These are phyloP conservation scores for Pseudopleuronectes americanus DNA, from an alignment of 2,797 vertebrate genomes.

Conservation along the genomic window DNA sequence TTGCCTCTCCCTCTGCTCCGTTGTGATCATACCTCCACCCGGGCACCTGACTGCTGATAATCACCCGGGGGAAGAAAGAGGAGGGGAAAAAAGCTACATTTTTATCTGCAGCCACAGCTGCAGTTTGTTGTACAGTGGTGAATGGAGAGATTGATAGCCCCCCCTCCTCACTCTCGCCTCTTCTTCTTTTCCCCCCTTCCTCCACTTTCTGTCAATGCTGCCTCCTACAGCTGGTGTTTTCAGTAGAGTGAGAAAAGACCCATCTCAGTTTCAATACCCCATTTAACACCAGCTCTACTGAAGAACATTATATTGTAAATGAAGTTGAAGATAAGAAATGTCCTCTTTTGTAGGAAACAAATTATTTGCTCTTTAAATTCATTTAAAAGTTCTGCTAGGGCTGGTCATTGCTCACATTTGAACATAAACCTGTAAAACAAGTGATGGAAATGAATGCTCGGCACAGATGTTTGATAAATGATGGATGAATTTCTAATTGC, in stretches of 20 bases:
- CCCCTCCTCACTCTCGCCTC: conserved; percentile 20
- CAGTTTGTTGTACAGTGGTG: conserved; percentile 79
- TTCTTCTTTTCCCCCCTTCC: conserved; percentile 5
- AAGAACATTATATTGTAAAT: conserved; percentile 24
- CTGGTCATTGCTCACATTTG: neutral
- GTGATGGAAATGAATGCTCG: no score
- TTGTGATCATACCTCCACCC: conserved; percentile 75
- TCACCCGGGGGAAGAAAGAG: conserved; percentile 58
- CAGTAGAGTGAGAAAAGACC: conserved; percentile 64
- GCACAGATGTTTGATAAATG: no score
- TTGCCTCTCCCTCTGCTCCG: conserved; percentile 37
- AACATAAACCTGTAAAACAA: neutral
- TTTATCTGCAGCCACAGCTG: conserved; percentile 84
- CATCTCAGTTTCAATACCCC: conserved; percentile 52
- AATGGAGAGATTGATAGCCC: conserved; percentile 76
- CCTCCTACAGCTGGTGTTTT: conserved; percentile 74
- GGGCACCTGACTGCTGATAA: conserved; percentile 78
- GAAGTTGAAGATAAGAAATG: neutral
- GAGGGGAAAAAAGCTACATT: conserved; percentile 55
- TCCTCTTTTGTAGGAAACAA: neutral
- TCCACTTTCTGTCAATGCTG: conserved; percentile 55
- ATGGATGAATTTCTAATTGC: no score
- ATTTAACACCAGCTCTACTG: conserved; percentile 46
- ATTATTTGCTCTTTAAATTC: neutral
- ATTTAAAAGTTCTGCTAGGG: neutral